Evolutionary conservation across 2,797 vertebrate species (phyloP), one percentile per base, ranked within the genome.

Genomic region (Oryzias dopingdopingensis): DNA sequence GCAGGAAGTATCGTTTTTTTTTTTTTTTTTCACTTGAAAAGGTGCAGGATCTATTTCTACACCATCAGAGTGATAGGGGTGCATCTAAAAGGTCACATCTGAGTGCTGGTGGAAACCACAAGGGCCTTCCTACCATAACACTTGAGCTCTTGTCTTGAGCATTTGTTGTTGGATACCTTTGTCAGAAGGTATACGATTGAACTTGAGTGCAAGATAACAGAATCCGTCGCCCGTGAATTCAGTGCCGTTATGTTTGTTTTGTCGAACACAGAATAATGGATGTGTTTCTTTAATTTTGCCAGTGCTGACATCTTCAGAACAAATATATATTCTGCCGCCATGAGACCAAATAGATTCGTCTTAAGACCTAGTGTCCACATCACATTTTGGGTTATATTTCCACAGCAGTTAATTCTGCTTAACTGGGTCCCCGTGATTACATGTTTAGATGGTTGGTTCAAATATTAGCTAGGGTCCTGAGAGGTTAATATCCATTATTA

Each of bases 41-140:
- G 91, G 88, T 91, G 87, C 91, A 88, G 89, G 83, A 91, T 91
- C 85, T 90, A 88, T 91, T 91, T 88, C 87, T 89, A 89, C 85
- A 87, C 89, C 90, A 90, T 91, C 85, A 86, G 81, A 89, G 89
- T 88, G 89, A 92, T 90, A 87, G 87, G 89, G 90, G 89, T 87
- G 86, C 83, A 87, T 88, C 88, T 91, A 80, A 90, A 89, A 91
- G 91, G 89, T 91, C 90, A 92, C 78, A 84, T 89, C 84, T 85
- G 87, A 87, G 88, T 92, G 91, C 90, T 88, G 86, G 76, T 89
- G 84, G 79, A 90, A 87, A 88, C 77, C 80, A 83, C 80, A 90
- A 90, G 89, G 89, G 88, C 81, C 74, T 86, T 67, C 80, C 79
- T 75, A 77, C 80, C 87, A 88, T 70, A 90, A 88, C 87, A 89